Base-by-base conservation (phyloP, 2,888 invertebrate species). In the Cephonodes hylas region DNA sequence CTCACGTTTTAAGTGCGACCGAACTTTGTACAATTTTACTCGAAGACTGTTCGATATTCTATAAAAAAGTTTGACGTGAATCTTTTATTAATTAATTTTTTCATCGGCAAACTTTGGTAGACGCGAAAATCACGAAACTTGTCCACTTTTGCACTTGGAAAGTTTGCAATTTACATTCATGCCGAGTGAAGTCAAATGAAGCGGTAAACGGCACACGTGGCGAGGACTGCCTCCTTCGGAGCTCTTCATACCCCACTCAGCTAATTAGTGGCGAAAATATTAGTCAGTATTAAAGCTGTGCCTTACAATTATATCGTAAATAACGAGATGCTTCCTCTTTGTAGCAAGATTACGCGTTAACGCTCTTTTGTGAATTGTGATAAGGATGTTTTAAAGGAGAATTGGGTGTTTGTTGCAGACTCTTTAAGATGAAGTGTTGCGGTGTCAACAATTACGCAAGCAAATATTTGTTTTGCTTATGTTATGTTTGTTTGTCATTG, bases 241-340 rank as follows among this genome's bases (percentile, higher is more conserved):
- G 34, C 56, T 45, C 63, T 62, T 53, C 59, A 42, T 42, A 58
- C 45, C 62, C n/a, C 53, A 42, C 59, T 56, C 31, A 31, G 38
- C 71, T 75, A 77, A 77, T 77, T 76, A 76, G 69, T 63, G 66
- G 65, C 62, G 13, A 68, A 70, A 65, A 68, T 69, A 67, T 63
- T 67, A 62, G 57, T 65, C 62, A 27, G 64, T 60, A 65, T 62
- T 42, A 73, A 73, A 67, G 66, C 53, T 62, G 45, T 64, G 61
- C 45, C 64, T 59, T 59, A 44, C 64, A 57, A 64, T 69, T 64
- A 67, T 65, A 64, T 63, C 66, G 62, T 67, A 68, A 73, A 72
- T 65, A 46, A 68, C 42, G 42, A 23, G 38, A 23, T 48, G 56
- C 46, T 59, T 23, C 42, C 60, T 42, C 8, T 53, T 18, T 53